phyloP scores from a whole-genome alignment of 2,797 vertebrate genomes.

The Galagoides demidoff region DNA sequence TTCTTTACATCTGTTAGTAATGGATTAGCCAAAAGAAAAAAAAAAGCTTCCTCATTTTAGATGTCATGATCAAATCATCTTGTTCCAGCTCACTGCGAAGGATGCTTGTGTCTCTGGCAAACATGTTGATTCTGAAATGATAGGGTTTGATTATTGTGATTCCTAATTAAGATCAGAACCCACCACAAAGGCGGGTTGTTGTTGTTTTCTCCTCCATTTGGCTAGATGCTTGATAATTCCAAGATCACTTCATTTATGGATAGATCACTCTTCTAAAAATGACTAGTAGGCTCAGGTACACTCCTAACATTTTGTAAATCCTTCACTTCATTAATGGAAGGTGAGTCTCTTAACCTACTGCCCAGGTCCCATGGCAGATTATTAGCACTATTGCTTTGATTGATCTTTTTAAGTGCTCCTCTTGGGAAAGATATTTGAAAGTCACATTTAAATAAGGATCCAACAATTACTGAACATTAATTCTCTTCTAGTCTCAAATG shows the following conservation, averaged over 20 bases:
- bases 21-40: not conserved
- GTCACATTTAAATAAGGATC: conserved; percentile 83
- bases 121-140: conserved; percentile 21
- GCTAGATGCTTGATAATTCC: conserved; percentile 23
- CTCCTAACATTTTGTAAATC: conserved; percentile 63
- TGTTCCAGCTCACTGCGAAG: conserved; percentile 1
- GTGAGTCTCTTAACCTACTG: conserved; percentile 76
- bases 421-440: conserved; percentile 82
- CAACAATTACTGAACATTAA: conserved; percentile 81
- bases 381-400: conserved; percentile 74
- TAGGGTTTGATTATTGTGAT: not conserved
- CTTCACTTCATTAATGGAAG: conserved; percentile 75
- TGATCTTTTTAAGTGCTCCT: conserved; percentile 77
- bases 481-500: conserved; percentile 72
- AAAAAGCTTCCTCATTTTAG: not conserved
- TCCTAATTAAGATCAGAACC: conserved; percentile 61
- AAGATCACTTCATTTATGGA: conserved; percentile 24
- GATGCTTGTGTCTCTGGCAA: not conserved
- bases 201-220: conserved; percentile 7
- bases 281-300: conserved; percentile 39
- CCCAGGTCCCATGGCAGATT: conserved; percentile 71
- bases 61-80: not conserved
- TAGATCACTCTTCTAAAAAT: conserved; percentile 51
- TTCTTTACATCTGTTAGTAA: not conserved
- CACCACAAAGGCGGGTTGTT: not conserved